Percentiles rank a stretch among this genome's conserved stretches.
Evolutionary conservation across 2,888 invertebrate genomes (phyloP).

Genomic region (Melipona beecheii): DNA sequence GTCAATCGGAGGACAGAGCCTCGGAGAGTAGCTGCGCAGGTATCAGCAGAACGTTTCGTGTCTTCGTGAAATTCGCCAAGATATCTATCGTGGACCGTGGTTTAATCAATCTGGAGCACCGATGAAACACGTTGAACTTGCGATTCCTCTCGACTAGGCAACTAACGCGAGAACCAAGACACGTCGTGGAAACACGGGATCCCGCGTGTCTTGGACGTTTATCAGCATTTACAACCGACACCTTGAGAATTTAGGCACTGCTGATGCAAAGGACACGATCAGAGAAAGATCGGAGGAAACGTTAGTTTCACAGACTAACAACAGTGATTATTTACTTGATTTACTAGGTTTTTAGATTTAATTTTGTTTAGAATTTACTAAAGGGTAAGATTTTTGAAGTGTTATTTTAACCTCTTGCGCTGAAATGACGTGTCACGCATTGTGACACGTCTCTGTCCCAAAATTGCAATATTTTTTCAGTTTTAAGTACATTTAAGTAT

Average conservation of each 20-base stretch:
- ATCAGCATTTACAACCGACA: constrained; percentile 8
- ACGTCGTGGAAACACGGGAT: constrained; percentile 34
- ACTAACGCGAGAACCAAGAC: not conserved
- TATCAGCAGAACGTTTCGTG: not conserved
- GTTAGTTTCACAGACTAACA: not conserved
- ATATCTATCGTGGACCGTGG: not conserved
- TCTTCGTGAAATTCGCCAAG: constrained; percentile 1
- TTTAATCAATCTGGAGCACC: constrained; percentile 4
- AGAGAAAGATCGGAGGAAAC: not conserved
- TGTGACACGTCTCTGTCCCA: too few relatives aligned
- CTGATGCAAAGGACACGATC: not conserved
- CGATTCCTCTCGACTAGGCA: constrained; percentile 17
- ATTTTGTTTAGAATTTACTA: too few relatives aligned
- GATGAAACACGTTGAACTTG: constrained; percentile 13
- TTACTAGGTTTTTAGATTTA: too few relatives aligned
- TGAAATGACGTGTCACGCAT: too few relatives aligned
- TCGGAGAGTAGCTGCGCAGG: not conserved
- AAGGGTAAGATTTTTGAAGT: too few relatives aligned
- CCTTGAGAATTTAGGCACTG: constrained; percentile 21
- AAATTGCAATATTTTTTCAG: too few relatives aligned
- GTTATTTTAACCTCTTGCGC: too few relatives aligned
- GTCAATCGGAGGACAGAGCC: not conserved
- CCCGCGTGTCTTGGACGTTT: constrained; percentile 39
- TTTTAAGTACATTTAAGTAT: too few relatives aligned
- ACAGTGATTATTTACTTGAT: too few relatives aligned